Percentiles rank a stretch among this genome's conserved stretches.
These are phyloP conservation scores for Solenopsis fugax DNA, from an alignment of 1,140 invertebrate genomes.

Conservation along the genomic window DNA sequence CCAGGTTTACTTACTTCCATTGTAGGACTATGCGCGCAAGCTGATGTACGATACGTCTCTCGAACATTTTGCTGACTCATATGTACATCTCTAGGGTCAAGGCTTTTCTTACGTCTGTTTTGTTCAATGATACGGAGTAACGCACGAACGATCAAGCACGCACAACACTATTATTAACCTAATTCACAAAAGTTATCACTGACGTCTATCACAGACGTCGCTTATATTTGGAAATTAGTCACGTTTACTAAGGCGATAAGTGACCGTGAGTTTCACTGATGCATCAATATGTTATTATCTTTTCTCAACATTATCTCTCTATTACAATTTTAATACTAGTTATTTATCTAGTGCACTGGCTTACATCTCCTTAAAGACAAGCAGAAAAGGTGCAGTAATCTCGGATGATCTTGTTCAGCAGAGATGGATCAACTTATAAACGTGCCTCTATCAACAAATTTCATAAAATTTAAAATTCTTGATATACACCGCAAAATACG, in stretches of 20 bases:
- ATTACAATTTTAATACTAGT: no score
- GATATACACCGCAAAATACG: neutral
- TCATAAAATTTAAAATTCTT: neutral
- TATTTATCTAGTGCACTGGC: neutral
- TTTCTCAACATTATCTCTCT: neutral
- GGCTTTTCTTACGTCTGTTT: slow-evolving; percentile 34
- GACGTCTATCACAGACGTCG: neutral
- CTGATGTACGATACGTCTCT: slow-evolving; percentile 49
- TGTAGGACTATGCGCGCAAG: slow-evolving; percentile 47
- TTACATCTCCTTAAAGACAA: neutral
- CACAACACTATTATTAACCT: slow-evolving; percentile 2
- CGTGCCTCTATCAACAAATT: neutral
- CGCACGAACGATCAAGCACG: neutral
- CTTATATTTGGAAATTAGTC: neutral
- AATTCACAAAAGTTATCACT: slow-evolving; percentile 2
- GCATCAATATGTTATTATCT: neutral
- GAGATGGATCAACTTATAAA: neutral
- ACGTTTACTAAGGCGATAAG: neutral
- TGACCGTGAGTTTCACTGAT: neutral
- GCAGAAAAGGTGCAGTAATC: neutral
- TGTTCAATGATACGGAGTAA: slow-evolving; percentile 15
- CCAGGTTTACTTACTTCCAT: slow-evolving; percentile 32
- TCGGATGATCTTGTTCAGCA: neutral
- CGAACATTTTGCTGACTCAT: slow-evolving; percentile 39
- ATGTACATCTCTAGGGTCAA: slow-evolving; percentile 49